Base-by-base conservation (phyloP, 2,113 vertebrate species). In the Guaruba guarouba region DNA sequence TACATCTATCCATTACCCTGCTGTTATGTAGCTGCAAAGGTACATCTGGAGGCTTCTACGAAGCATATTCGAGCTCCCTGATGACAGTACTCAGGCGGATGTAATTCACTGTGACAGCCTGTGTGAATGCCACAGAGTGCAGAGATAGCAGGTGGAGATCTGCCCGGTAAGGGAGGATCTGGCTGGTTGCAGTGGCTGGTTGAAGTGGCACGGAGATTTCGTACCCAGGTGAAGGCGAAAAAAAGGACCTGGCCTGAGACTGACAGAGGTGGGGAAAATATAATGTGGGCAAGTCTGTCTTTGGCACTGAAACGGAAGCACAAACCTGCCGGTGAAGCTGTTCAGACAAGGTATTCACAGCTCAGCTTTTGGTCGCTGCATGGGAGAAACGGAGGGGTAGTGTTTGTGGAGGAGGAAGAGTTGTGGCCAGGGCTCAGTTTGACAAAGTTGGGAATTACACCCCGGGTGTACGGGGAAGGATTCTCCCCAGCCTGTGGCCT, bases 21-120 rank as follows among this genome's bases (percentile, higher is more conserved):
- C 70, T 87, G 78, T 29, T 90, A 29, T 11, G 82, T 78, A 63
- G n/a, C 88, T 92, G 85, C 39, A 18, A 55, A 90, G 88, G 79
- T 85, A 33, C 48, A 71, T 63, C 43, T 79, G 1, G 4, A 92
- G 79, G 75, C 88, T 93, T 92, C 84, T 68, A 76, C 0, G 11
- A 90, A 71, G 66, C 43, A 20, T 46, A 33, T 76, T 93, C 3
- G 13, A 92, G 82, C 63, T 87, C 92, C 69, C 82, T 64, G 75
- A 59, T 0, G 0, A 90, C 12, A 6, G 82, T 11, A 0, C 55
- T 64, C 0, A 0, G 70, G 79, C 1, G 0, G 75, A 68, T 35
- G 35, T 71, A 82, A 82, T 39, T 22, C n/a, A 31, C 66, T 0
- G 0, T 61, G 79, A 85, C 71, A 73, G 91, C 22, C 25, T 2